Base-by-base conservation (phyloP, 2,888 invertebrate genomes). In the Hartigia nigra region DNA sequence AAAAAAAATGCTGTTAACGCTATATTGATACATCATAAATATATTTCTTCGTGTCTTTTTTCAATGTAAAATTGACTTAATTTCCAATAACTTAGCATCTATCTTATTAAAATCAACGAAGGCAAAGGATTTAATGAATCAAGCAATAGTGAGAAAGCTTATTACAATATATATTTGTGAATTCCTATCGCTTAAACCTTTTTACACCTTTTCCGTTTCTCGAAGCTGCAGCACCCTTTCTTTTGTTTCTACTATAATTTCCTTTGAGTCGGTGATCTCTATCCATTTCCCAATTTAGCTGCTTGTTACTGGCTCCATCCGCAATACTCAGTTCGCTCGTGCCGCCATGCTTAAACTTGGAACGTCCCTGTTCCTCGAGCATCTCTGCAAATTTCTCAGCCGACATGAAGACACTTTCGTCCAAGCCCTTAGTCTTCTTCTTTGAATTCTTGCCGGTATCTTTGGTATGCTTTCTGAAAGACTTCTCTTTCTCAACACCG, bases 321-420 rank as follows among this genome's bases (percentile, higher is more conserved):
- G 93, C 94, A 87, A 96, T 96, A 4, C 95, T 94, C 12, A 96
- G 92, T 0, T 94, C 95, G 90, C 95, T 94, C 75, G 95, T 94
- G 31, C 96, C 95, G 32, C 95, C 95, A 76, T 93, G 93, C 82
- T 92, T 92, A 12, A 89, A 81, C 82, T 91, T 91, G 4, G 94
- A 93, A 75, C 94, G 93, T 0, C 96, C 96, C 75, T 96, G 96
- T 80, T 97, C 96, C 91, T 98, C 98, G 77, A 98, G 92, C 85
- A 98, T 93, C 74, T 96, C 95, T 0, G 98, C 95, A 92, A 98
- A 98, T 92, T 98, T 95, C 91, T 97, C 97, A 0, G 97, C 97
- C 0, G 97, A 96, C 3, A 97, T 96, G 92, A 97, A 97, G 69
- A 96, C 86, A 75, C 90, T 90, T n/a, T 85, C 87, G 74, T 88